A percentile compares a stretch with the other conserved stretches of the same genome.
These are phyloP conservation scores for Zelostemma sp. DNA, from an alignment of 1,140 invertebrate species.

Conservation along the genomic window DNA sequence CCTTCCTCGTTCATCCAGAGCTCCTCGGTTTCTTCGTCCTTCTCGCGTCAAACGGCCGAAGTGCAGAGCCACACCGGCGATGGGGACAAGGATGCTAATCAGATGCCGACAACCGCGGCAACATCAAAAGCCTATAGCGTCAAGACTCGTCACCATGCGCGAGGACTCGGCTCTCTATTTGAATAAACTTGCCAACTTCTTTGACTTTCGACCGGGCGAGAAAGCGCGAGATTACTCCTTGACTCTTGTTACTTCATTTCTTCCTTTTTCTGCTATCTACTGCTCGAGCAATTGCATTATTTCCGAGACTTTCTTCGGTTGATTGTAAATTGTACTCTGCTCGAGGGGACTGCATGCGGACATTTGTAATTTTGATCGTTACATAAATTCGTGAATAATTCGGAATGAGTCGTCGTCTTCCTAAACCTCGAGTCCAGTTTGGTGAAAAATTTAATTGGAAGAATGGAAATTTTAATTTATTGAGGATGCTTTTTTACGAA, in stretches of 20 bases:
- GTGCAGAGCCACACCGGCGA: conserved; percentile 31
- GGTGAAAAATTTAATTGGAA: too few relatives aligned
- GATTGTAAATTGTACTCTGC: neutral
- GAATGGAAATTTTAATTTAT: too few relatives aligned
- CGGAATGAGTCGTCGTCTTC: too few relatives aligned
- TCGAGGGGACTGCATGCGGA: neutral
- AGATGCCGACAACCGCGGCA: conserved; percentile 68
- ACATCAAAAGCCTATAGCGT: conserved; percentile 64
- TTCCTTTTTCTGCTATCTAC: neutral
- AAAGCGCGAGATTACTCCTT: conserved; percentile 17
- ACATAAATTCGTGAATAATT: too few relatives aligned
- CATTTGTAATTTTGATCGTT: neutral
- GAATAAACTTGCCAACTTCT: conserved; percentile 29
- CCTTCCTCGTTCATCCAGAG: conserved; percentile 16
- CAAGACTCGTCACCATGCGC: conserved; percentile 61
- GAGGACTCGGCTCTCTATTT: conserved; percentile 34
- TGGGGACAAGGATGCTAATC: conserved; percentile 64
- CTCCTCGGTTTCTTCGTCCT: conserved; percentile 8
- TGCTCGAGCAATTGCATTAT: neutral
- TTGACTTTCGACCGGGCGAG: conserved; percentile 10
- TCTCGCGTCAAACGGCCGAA: conserved; percentile 34
- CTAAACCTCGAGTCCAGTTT: too few relatives aligned
- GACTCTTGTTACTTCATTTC: conserved; percentile 33
- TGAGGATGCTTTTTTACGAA: too few relatives aligned
- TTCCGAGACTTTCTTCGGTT: neutral